Base-by-base conservation (phyloP, 2,888 invertebrate species). In the Branchinecta sandiegonensis region DNA sequence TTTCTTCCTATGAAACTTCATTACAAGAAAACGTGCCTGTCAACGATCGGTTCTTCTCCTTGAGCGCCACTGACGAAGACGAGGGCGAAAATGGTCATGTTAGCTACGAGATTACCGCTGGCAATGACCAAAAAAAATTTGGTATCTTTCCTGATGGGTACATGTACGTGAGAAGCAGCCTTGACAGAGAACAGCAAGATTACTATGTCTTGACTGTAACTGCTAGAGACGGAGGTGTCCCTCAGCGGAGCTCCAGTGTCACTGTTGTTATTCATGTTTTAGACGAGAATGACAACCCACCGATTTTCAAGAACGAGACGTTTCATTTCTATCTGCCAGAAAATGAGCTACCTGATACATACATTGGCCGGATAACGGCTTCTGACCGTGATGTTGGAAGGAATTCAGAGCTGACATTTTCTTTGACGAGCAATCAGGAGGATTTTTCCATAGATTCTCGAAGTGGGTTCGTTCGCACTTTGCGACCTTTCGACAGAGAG, bases 261-360 rank as follows among this genome's bases (percentile, higher is more conserved):
- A 91, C 93, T 9, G 88, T 96, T 2, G 90, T 94, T 17, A 88
- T 96, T 71, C 92, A 94, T 76, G 86, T 96, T 37, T 86, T 93
- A 71, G 97, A 96, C 79, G 94, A 95, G 79, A 97, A 99, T 78
- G 96, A 97, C 79, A 94, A 95, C 77, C 85, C 88, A 47, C 97
- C 97, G 0, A 85, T 88, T 76, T 97, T 99, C 78, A 86, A 87
- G 4, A 92, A 95, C 74, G 84, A 86, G 47, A 90, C 90, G 14
- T 97, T 96, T 78, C 87, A 88, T 70, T 94, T 95, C 76, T 89
- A 86, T 77, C 85, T 96, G 17, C 85, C 87, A 68, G 93, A 94
- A 79, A 92, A 93, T 77, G 89, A 90, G 72, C 88, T 89, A 1
- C 84, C 87, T 0, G 91, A 91, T 77, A 89, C 92, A 0, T 94